These are phyloP conservation scores for Cosmopolites sordidus DNA, from an alignment of 2,888 invertebrate species.

Conservation along the genomic window DNA sequence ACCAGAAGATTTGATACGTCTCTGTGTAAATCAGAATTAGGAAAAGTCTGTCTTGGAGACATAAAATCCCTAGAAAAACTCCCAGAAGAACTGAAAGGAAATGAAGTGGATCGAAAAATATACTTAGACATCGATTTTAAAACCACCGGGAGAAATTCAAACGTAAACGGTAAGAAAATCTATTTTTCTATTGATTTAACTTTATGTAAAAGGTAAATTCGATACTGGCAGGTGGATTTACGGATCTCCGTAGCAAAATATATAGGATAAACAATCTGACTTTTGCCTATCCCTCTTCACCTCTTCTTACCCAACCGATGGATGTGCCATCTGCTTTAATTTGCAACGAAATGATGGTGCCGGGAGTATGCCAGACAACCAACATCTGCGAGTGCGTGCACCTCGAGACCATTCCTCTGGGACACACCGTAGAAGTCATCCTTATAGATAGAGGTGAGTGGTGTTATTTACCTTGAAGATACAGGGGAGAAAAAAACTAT, in stretches of 20 bases:
- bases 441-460: conserved; percentile 68
- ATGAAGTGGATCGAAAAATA: conserved; percentile 54
- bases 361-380: conserved; percentile 41
- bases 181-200: not conserved
- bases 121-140: conserved; percentile 68
- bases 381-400: conserved; percentile 68
- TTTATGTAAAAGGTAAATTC: not conserved
- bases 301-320: conserved; percentile 67
- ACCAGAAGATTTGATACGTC: conserved; percentile 39
- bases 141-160: conserved; percentile 20
- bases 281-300: conserved; percentile 72
- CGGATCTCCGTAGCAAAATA: conserved; percentile 30
- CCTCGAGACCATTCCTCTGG: conserved; percentile 61
- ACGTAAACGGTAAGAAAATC: conserved; percentile 25
- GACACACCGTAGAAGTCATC: conserved; percentile 68
- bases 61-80: conserved; percentile 54
- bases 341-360: conserved; percentile 48
- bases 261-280: conserved; percentile 64
- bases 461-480: no score
- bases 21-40: conserved; percentile 42
- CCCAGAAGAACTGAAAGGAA: conserved; percentile 50
- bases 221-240: conserved; percentile 22
- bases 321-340: conserved; percentile 56
- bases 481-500: no score
- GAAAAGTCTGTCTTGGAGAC: conserved; percentile 58